These are phyloP conservation scores for Coracopsis vasa DNA, from an alignment of 2,113 vertebrate species.

Conservation along the genomic window DNA sequence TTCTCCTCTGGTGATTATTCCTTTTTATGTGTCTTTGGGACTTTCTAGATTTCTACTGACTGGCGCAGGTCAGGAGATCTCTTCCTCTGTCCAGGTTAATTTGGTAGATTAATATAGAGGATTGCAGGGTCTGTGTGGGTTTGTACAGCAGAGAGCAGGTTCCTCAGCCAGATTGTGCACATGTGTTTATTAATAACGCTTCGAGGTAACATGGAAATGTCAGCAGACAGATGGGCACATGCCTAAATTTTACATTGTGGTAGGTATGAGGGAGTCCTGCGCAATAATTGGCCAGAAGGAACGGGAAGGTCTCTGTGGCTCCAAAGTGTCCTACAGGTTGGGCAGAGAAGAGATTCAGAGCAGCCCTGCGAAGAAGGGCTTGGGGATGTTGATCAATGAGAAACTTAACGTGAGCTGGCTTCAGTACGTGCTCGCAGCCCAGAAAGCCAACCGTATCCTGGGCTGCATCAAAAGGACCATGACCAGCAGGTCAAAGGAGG, in stretches of 20 bases:
- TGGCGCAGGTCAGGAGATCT: not conserved
- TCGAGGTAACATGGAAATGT: not conserved
- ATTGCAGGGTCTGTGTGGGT: not conserved
- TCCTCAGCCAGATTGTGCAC: not conserved
- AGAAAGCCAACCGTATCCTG: not conserved
- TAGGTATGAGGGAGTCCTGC: not conserved
- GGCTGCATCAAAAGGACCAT: not conserved
- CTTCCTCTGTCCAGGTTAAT: not conserved
- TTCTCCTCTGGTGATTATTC: not conserved
- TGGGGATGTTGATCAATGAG: not conserved
- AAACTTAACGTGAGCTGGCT: not conserved
- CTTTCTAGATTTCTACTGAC: not conserved
- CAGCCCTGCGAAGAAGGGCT: not conserved
- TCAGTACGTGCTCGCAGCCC: not conserved
- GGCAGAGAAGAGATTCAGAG: not conserved
- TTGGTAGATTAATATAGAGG: not conserved
- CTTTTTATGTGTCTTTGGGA: not conserved
- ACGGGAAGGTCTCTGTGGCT: not conserved
- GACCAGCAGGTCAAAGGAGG: too few species aligned
- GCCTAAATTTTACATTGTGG: not conserved
- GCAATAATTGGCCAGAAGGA: not conserved
- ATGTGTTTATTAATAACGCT: not conserved
- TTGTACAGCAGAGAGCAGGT: not conserved
- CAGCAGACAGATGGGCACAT: not conserved
- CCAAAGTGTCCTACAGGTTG: not conserved